These are phyloP conservation scores for Hylaeus volcanicus DNA, from an alignment of 1,140 invertebrate genomes.

Conservation along the genomic window DNA sequence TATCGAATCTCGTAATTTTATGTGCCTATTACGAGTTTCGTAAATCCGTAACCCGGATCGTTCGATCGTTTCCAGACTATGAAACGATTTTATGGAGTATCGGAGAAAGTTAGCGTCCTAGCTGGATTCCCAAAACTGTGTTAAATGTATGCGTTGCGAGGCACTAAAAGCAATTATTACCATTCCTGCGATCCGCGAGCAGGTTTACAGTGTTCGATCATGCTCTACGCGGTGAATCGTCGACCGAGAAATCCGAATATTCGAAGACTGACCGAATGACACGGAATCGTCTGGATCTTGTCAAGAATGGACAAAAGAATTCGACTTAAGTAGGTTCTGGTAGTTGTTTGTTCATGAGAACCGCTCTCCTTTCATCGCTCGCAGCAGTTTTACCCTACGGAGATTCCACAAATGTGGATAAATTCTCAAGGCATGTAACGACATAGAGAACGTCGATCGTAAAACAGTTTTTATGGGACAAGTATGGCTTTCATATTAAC, in stretches of 20 bases:
- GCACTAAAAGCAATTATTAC: neutral
- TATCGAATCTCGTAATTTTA: conserved; percentile 11
- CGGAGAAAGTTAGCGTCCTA: neutral
- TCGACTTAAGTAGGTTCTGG: conserved; percentile 24
- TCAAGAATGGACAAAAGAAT: conserved; percentile 23
- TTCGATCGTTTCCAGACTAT: neutral
- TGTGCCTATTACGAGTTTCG: neutral
- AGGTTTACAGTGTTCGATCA: neutral
- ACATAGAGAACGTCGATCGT: neutral
- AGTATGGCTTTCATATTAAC: neutral
- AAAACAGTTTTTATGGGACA: neutral
- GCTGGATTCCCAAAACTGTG: neutral
- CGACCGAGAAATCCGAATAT: conserved; percentile 28
- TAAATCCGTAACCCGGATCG: neutral
- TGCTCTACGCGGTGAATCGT: neutral
- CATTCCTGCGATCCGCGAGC: neutral
- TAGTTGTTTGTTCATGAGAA: conserved; percentile 29
- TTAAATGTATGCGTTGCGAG: neutral
- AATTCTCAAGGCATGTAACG: neutral
- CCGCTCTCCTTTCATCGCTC: conserved; percentile 1
- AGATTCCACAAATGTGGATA: too few species aligned
- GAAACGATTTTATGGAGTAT: neutral
- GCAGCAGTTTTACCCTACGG: neutral
- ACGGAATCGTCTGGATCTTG: conserved; percentile 21
- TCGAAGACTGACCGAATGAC: conserved; percentile 28